phyloP scores from a whole-genome alignment of 2,797 vertebrate species.

The Enteromius thamalakanensis region DNA sequence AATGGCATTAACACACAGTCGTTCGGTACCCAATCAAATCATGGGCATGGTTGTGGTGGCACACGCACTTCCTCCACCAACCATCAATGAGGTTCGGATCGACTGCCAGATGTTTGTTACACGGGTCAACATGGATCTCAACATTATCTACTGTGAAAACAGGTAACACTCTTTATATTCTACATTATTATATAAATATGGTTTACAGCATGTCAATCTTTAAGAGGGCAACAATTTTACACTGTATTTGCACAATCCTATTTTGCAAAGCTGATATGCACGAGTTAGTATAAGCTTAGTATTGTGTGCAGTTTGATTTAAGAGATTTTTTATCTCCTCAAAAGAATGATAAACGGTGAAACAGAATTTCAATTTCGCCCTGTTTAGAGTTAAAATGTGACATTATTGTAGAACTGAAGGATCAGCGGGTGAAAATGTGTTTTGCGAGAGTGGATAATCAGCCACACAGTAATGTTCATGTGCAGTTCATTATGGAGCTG shows the following conservation, averaged over 20 bases:
- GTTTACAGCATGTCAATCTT: not conserved
- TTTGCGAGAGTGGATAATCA: slow-evolving; percentile 31
- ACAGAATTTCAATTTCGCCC: slow-evolving; percentile 4
- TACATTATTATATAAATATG: not conserved
- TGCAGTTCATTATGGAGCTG: slow-evolving; percentile 31
- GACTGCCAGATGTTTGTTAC: slow-evolving; percentile 99
- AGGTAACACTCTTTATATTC: slow-evolving; percentile 76
- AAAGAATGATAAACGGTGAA: slow-evolving; percentile 22
- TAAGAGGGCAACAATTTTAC: not conserved
- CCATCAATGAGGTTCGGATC: slow-evolving; percentile 98
- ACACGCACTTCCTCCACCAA: slow-evolving; percentile 94
- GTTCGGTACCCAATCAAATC: slow-evolving; percentile 93
- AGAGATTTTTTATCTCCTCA: not conserved
- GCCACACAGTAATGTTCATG: slow-evolving; percentile 39
- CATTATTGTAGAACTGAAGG: slow-evolving; percentile 23
- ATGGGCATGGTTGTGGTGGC: slow-evolving; percentile 98
- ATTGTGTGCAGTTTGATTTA: not conserved
- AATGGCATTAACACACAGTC: slow-evolving; percentile 90
- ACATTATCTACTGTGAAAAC: slow-evolving; percentile 99
- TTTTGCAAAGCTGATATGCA: slow-evolving; percentile 4
- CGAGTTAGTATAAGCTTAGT: not conserved
- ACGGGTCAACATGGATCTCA: slow-evolving; percentile 99
- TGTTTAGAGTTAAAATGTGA: slow-evolving; percentile 12
- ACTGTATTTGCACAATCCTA: not conserved
- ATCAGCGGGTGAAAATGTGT: slow-evolving; percentile 23